Base-by-base conservation (phyloP, 2,113 vertebrate species). In the Calyptommatus sinebrachiatus region DNA sequence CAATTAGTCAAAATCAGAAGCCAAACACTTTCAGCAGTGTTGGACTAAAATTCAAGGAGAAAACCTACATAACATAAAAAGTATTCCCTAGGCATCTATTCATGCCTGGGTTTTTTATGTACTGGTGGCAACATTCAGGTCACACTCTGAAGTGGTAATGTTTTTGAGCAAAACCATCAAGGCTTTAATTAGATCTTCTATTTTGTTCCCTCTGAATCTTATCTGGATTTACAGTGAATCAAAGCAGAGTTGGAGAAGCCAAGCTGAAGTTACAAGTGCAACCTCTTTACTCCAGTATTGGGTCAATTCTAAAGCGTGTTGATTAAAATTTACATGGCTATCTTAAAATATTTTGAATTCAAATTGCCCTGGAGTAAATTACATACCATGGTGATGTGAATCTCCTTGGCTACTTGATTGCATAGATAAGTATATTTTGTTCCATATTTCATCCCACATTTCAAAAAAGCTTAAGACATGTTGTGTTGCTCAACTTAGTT, bases 321-420 rank as follows among this genome's bases (percentile, higher is more conserved):
- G 12, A 57, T 57, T 57, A 57, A 24, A 73, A 67, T 26, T 28
- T 16, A 35, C 2, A 68, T 9, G 16, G 22, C 41, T 68, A 81
- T 8, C 20, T n/a, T 69, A 57, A 74, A 67, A 63, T 41, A 73
- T 24, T 50, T 24, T 10, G 22, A 57, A 2, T 68, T 31, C 65
- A 29, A 76, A 1, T 24, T 4, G 26, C 73, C 46, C 24, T 10
- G 35, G 1, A 50, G 2, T 0, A 73, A 69, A 73, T 35, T 67
- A 68, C 0, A 0, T 0, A 53, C 41, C 60, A 79, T 70, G n/a
- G 65, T 76, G 76, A 5, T n/a, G 71, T 5, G 16, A 75, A 14
- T 1, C 74, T 60, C 31, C 77, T 24, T 57, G 53, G 53, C 4
- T 60, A 8, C 50, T 22, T 22, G 48, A 67, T 60, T 48, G 8